phyloP scores from a whole-genome alignment of 2,113 vertebrate species.

The Heloderma charlesbogerti region DNA sequence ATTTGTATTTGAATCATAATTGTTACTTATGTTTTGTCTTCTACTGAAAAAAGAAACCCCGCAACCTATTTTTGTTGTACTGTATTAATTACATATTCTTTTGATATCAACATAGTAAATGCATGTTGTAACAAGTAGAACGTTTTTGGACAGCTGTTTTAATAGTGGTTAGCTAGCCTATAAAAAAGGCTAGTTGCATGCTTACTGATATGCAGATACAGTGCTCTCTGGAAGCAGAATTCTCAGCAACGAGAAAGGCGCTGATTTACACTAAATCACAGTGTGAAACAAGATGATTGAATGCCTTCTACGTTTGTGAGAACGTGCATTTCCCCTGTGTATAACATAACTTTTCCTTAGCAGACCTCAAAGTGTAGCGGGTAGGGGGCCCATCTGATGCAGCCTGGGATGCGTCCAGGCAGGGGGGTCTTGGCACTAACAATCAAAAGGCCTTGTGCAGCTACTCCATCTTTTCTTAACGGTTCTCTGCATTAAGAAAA shows the following conservation, averaged over 20 bases:
- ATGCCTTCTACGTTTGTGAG: not conserved
- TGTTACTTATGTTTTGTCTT: not conserved
- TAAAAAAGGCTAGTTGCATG: no score
- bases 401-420: no score
- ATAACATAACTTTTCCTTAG: no score
- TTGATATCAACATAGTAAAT: not conserved
- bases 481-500: no score
- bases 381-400: not conserved
- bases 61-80: not conserved
- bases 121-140: not conserved
- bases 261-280: not conserved
- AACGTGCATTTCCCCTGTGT: not conserved
- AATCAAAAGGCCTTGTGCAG: no score
- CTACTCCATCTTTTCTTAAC: no score
- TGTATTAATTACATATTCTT: not conserved
- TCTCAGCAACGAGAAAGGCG: not conserved
- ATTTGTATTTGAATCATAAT: not conserved
- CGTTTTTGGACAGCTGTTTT: not conserved
- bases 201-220: not conserved
- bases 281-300: not conserved
- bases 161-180: not conserved
- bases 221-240: not conserved
- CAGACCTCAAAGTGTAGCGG: no score
- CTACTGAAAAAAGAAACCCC: not conserved
- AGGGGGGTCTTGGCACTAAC: no score